Conservation (phyloP, 2,113 vertebrate genomes). For the Nanger granti region DNA sequence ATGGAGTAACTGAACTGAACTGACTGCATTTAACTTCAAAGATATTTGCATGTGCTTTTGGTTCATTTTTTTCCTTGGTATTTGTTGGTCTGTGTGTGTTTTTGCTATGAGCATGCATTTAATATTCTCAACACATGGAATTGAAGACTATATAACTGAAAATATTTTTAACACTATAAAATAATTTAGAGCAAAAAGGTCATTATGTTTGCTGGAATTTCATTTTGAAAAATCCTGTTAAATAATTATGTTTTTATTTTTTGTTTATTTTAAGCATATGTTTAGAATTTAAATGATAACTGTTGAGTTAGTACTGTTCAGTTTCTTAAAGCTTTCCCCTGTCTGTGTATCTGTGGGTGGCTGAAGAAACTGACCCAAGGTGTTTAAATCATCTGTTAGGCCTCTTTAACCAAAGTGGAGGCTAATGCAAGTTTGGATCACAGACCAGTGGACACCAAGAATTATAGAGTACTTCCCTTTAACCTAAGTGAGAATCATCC, state of each 20-base stretch:
- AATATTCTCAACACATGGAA: background rate
- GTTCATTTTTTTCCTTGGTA: background rate
- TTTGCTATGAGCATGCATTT: background rate
- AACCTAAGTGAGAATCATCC: conserved; percentile 44
- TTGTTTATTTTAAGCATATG: background rate
- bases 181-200: background rate
- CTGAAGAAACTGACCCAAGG: background rate
- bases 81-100: background rate
- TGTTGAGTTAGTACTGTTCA: background rate
- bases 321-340: background rate
- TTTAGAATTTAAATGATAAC: background rate
- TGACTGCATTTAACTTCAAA: background rate
- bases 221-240: background rate
- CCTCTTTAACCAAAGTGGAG: conserved; percentile 55
- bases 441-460: conserved; percentile 44
- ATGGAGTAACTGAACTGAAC: background rate
- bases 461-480: conserved; percentile 63
- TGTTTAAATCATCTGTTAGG: conserved; percentile 29
- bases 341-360: background rate
- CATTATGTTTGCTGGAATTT: background rate
- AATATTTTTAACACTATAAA: background rate
- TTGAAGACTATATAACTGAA: background rate
- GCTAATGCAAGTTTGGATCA: conserved; percentile 40
- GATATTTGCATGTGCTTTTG: background rate
- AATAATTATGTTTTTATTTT: background rate